These are phyloP conservation scores for Trachelus iudaicus DNA, from an alignment of 2,888 invertebrate species.

Conservation along the genomic window DNA sequence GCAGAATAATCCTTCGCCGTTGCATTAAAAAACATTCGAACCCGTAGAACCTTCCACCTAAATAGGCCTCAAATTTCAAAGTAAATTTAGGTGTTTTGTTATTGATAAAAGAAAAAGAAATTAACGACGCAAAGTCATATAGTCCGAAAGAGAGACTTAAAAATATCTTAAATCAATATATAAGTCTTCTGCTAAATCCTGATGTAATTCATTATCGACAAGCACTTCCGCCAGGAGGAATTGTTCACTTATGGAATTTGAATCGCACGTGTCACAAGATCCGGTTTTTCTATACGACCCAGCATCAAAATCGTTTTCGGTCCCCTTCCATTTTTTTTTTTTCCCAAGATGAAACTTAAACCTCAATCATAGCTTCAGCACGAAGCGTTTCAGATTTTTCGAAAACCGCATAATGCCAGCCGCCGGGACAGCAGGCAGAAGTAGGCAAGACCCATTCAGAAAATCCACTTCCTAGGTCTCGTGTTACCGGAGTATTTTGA, in stretches of 20 bases:
- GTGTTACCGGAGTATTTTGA: constrained; percentile 64
- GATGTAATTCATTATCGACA: neutral
- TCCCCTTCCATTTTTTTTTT: constrained; percentile 16
- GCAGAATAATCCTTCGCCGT: neutral
- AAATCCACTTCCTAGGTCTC: constrained; percentile 64
- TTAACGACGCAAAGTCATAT: neutral
- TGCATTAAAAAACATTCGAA: neutral
- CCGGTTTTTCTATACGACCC: constrained; percentile 26
- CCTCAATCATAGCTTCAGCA: constrained; percentile 46
- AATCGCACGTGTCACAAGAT: constrained; percentile 40
- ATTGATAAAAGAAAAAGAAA: neutral
- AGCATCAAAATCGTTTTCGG: constrained; percentile 7
- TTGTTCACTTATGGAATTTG: constrained; percentile 45
- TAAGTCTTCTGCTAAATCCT: neutral
- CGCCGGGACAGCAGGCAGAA: constrained; percentile 14
- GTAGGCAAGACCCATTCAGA: constrained; percentile 51
- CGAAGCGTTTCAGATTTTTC: constrained; percentile 53
- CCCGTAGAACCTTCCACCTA: neutral
- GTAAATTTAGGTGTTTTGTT: neutral
- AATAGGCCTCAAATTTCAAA: neutral
- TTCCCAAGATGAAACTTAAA: constrained; percentile 54
- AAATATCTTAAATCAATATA: neutral
- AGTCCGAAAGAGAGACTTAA: neutral
- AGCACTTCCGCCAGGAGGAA: constrained; percentile 20
- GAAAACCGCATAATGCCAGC: constrained; percentile 50